Evolutionary conservation across 2,888 invertebrate species (phyloP).

Genomic region (Hemistola chrysoprasaria): DNA sequence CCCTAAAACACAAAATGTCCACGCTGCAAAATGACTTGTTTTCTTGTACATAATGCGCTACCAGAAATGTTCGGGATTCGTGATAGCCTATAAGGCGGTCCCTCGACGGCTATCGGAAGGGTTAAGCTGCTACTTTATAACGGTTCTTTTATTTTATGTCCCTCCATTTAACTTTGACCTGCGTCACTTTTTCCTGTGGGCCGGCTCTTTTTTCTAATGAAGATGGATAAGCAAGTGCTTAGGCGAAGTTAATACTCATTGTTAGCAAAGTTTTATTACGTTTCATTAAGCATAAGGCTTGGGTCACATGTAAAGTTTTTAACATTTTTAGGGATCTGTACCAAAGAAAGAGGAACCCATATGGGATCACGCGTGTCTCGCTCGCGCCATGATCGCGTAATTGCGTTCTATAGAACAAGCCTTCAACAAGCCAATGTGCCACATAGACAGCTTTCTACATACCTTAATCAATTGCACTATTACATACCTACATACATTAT

Average conservation of each 20-base stretch:
- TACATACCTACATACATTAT: not conserved
- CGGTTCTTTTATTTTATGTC: conserved; percentile 30
- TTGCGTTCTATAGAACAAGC: too few relatives aligned
- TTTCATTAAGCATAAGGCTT: too few relatives aligned
- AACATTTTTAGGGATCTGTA: too few relatives aligned
- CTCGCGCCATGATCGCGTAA: too few relatives aligned
- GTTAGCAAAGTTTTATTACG: too few relatives aligned
- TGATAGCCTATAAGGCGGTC: conserved; percentile 32
- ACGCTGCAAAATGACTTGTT: conserved; percentile 9
- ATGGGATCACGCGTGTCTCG: too few relatives aligned
- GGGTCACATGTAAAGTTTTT: too few relatives aligned
- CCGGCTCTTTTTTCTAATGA: conserved; percentile 13
- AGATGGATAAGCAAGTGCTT: not conserved
- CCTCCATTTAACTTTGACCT: conserved; percentile 23
- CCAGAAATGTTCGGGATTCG: conserved; percentile 29
- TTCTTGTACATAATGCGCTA: conserved; percentile 15
- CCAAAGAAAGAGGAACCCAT: too few relatives aligned
- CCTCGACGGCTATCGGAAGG: conserved; percentile 36
- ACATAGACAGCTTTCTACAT: too few relatives aligned
- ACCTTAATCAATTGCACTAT: too few relatives aligned
- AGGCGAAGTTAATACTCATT: too few relatives aligned
- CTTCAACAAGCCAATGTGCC: too few relatives aligned
- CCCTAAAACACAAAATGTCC: not conserved
- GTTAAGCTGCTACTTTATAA: conserved; percentile 38
- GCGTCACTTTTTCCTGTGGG: conserved; percentile 17